A percentile compares a stretch with the other conserved stretches of the same genome.
These are phyloP conservation scores for Neria commutata DNA, from an alignment of 2,888 invertebrate species.

Conservation along the genomic window DNA sequence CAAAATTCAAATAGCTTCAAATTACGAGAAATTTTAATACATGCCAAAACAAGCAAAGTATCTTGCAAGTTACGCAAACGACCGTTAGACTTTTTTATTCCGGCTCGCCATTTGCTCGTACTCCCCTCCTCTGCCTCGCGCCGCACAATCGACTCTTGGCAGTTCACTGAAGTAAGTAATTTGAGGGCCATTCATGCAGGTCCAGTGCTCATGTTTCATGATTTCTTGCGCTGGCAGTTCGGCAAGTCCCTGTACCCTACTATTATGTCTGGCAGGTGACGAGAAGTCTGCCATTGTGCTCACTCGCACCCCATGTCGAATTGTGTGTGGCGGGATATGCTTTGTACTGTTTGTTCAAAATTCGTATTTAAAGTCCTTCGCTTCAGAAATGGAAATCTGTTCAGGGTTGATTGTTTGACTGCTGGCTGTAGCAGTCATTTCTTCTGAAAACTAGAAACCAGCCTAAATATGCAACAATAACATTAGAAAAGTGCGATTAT, in stretches of 20 bases:
- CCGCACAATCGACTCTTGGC: constrained; percentile 56
- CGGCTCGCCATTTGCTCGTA: too few relatives aligned
- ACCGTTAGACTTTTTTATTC: too few relatives aligned
- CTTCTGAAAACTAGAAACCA: too few relatives aligned
- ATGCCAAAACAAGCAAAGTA: too few relatives aligned
- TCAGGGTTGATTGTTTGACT: constrained; percentile 48
- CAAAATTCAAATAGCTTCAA: too few relatives aligned
- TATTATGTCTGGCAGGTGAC: constrained; percentile 62
- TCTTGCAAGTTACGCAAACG: too few relatives aligned
- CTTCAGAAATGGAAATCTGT: constrained; percentile 7
- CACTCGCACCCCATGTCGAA: constrained; percentile 57
- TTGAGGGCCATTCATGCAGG: constrained; percentile 56
- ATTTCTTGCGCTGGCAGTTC: constrained; percentile 32
- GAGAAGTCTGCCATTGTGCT: constrained; percentile 61
- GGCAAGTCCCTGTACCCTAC: constrained; percentile 31
- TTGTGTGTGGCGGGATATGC: constrained; percentile 45
- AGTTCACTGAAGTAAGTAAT: constrained; percentile 57
- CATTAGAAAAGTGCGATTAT: too few relatives aligned
- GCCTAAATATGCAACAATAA: constrained; percentile 7
- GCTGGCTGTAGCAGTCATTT: constrained; percentile 28
- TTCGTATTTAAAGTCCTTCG: constrained; percentile 8
- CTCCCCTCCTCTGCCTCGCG: too few relatives aligned
- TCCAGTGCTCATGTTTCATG: constrained; percentile 52
- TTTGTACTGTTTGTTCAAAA: constrained; percentile 38
- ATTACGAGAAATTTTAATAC: too few relatives aligned